A percentile compares a stretch with the other conserved stretches of the same genome.
phyloP scores from a whole-genome alignment of 2,888 invertebrate species.

The Argyra leucocephala region DNA sequence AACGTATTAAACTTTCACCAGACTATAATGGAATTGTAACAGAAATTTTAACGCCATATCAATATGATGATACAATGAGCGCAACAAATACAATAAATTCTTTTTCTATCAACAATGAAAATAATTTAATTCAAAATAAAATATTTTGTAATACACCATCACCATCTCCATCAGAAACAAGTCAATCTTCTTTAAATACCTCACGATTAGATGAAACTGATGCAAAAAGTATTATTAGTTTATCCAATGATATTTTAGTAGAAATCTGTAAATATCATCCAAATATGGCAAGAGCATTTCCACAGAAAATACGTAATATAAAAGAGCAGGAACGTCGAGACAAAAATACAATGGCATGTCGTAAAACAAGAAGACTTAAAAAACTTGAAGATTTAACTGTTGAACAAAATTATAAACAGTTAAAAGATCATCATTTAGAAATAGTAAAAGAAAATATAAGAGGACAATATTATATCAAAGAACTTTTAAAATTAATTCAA shows the following conservation, averaged over 20 bases:
- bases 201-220: background rate
- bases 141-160: too few species aligned
- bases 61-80: too few species aligned
- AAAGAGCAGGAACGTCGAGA: constrained; percentile 13
- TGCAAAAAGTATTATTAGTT: background rate
- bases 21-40: background rate
- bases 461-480: background rate
- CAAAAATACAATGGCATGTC: constrained; percentile 15
- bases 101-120: too few species aligned
- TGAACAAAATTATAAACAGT: constrained; percentile 1
- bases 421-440: background rate
- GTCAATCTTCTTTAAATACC: background rate
- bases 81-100: too few species aligned
- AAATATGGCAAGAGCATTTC: constrained; percentile 13
- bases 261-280: constrained; percentile 16
- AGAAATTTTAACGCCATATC: background rate
- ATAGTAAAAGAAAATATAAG: background rate
- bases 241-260: background rate
- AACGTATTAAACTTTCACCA: background rate
- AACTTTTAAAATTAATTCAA: background rate
- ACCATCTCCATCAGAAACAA: too few species aligned
- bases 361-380: constrained; percentile 12
- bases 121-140: too few species aligned
- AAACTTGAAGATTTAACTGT: constrained; percentile 14
- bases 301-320: constrained; percentile 10